Evolutionary conservation across 2,113 vertebrate species (phyloP).

Genomic region (Arothron firmamentum): DNA sequence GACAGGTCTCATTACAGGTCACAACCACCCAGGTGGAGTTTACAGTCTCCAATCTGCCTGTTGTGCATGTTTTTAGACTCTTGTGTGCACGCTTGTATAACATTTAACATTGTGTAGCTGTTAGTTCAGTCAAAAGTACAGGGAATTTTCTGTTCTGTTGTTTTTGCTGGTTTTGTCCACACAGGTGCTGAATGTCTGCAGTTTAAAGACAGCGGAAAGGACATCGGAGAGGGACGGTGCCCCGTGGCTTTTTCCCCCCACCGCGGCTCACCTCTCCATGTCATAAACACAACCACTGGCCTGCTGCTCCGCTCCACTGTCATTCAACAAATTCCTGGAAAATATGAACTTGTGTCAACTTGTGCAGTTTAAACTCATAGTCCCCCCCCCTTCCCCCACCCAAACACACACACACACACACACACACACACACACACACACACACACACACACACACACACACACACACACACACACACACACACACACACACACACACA

Average conservation of each 20-base stretch:
- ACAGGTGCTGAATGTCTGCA: constrained; percentile 24
- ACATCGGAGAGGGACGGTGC: constrained; percentile 28
- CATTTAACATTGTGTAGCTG: too few relatives aligned
- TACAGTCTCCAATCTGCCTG: too few relatives aligned
- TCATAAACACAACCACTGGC: constrained; percentile 55
- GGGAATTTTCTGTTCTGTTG: not conserved
- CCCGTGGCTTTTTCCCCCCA: constrained; percentile 49
- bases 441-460: too few relatives aligned
- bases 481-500: too few relatives aligned
- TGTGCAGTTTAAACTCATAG: constrained; percentile 67
- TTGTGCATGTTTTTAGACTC: too few relatives aligned
- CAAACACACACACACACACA: not conserved
- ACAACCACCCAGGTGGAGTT: too few relatives aligned
- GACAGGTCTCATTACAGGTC: too few relatives aligned
- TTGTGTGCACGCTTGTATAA: constrained; percentile 49
- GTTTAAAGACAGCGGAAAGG: constrained; percentile 19
- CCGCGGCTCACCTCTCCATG: constrained; percentile 44
- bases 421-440: too few relatives aligned
- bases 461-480: not conserved
- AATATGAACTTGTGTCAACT: constrained; percentile 76
- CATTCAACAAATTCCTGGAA: constrained; percentile 72
- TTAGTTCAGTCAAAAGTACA: too few relatives aligned
- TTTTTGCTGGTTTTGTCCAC: constrained; percentile 57
- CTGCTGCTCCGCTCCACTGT: constrained; percentile 43
- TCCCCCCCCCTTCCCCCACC: constrained; percentile 1